Evolutionary conservation across 2,797 vertebrate species (phyloP).

Genomic region (Emys orbicularis): DNA sequence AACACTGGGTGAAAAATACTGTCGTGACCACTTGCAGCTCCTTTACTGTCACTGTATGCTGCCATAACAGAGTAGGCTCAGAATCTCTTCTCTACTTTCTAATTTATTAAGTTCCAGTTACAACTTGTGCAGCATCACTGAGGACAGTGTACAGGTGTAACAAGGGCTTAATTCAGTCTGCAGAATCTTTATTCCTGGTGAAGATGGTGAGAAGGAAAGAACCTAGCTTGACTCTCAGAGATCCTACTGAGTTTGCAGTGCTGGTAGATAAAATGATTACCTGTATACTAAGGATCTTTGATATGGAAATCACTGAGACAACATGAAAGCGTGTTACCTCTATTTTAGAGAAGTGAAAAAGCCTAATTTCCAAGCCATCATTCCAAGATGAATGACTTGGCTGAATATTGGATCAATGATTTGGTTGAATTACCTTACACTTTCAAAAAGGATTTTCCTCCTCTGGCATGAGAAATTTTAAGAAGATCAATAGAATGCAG

Average conservation of each 20-base stretch:
- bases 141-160: background rate
- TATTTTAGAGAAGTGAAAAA: too few relatives aligned
- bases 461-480: too few relatives aligned
- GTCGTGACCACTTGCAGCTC: background rate
- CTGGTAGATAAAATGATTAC: background rate
- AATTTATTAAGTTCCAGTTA: background rate
- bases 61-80: background rate
- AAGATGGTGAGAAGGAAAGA: background rate
- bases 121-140: fast-evolving
- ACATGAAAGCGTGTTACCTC: background rate
- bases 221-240: background rate
- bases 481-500: too few relatives aligned
- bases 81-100: background rate
- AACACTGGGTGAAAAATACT: background rate
- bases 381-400: too few relatives aligned
- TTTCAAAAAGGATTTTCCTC: too few relatives aligned
- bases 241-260: background rate
- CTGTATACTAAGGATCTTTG: background rate
- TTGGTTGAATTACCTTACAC: too few relatives aligned
- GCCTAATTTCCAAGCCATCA: too few relatives aligned
- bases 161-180: background rate
- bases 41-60: background rate
- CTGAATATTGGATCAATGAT: too few relatives aligned
- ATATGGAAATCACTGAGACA: background rate
- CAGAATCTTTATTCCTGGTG: background rate